Base-by-base conservation (phyloP, 2,888 invertebrate genomes). In the Parascotia fuliginaria region DNA sequence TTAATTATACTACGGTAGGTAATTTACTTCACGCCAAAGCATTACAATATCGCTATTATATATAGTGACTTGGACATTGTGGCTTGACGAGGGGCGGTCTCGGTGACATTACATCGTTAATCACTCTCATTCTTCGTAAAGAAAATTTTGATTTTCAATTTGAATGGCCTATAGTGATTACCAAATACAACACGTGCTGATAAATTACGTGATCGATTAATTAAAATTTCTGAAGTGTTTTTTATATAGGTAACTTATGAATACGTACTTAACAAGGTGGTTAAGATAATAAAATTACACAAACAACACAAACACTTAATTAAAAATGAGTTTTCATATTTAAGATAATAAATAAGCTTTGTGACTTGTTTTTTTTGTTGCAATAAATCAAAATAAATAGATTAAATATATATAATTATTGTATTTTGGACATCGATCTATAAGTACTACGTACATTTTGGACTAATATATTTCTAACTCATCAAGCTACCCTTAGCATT, bases 71-170 rank as follows among this genome's bases (percentile, higher is more conserved):
- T 74, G 87, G 75, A 77, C 77, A 83, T 87, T 82, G 83, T 80
- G 72, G 67, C 60, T 59, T 79, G 86, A 83, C 81, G 81, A 81
- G 81, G 86, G 87, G 83, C 73, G 76, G 72, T 67, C 74, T 58
- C 68, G 75, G 77, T 85, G 90, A 89, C 90, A 88, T 75, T 62
- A 70, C 81, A 79, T 89, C 91, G 85, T 91, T 88, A 91, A 91
- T 91, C 91, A 91, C 78, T 78, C 74, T 73, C 68, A 83, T 83
- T 85, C 77, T 80, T 75, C 73, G 65, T 60, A 71, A 81, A 83
- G 83, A 83, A 86, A 86, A 85, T 87, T 90, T 87, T 86, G 86
- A 89, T 89, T 89, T 89, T 88, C 86, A 87, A 85, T 86, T 82
- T 80, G 75, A 85, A 85, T 85, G 73, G 72, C 44, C 74, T 68